A percentile compares a stretch with the other conserved stretches of the same genome.
phyloP scores from a whole-genome alignment of 2,797 vertebrate species.

The Heliangelus exortis region DNA sequence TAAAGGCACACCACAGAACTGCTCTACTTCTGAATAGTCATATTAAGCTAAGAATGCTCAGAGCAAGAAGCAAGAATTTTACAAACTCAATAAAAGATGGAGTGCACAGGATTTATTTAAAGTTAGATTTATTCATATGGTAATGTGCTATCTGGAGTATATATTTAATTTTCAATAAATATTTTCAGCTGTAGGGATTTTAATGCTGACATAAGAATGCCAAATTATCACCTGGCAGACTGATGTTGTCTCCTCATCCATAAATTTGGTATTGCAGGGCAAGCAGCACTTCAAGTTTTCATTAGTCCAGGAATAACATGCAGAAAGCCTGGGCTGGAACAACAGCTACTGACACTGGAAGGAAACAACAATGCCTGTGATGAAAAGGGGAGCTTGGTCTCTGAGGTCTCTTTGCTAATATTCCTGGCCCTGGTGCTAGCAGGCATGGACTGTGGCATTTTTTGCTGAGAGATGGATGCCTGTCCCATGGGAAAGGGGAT shows the following conservation, averaged over 20 bases:
- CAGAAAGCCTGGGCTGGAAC: conserved; percentile 1
- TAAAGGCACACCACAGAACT: neutral
- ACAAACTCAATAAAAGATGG: conserved; percentile 2
- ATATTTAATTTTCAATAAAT: conserved; percentile 48
- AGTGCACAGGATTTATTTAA: conserved; percentile 41
- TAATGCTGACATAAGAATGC: conserved; percentile 21
- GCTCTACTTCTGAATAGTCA: neutral
- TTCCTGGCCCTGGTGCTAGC: conserved; percentile 27
- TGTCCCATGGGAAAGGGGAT: conserved; percentile 28
- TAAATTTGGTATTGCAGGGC: conserved; percentile 26
- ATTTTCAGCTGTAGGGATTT: conserved; percentile 53
- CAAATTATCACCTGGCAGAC: conserved; percentile 66
- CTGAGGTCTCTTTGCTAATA: conserved; percentile 35
- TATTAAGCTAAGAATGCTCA: conserved; percentile 22
- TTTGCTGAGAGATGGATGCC: neutral
- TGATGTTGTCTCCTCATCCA: conserved; percentile 61
- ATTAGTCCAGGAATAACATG: neutral
- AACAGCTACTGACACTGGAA: neutral
- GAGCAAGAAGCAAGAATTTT: conserved; percentile 21
- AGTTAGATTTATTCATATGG: conserved; percentile 36
- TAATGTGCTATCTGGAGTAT: conserved; percentile 29
- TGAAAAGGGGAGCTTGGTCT: neutral
- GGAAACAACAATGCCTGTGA: neutral
- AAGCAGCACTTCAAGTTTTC: conserved; percentile 31
- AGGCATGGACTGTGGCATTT: conserved; percentile 23